A percentile compares a stretch with the other conserved stretches of the same genome.
These are phyloP conservation scores for Aurelia sp. DNA, from an alignment of 30 jellyfish, hydroid and myxozoan species.

Conservation along the genomic window DNA sequence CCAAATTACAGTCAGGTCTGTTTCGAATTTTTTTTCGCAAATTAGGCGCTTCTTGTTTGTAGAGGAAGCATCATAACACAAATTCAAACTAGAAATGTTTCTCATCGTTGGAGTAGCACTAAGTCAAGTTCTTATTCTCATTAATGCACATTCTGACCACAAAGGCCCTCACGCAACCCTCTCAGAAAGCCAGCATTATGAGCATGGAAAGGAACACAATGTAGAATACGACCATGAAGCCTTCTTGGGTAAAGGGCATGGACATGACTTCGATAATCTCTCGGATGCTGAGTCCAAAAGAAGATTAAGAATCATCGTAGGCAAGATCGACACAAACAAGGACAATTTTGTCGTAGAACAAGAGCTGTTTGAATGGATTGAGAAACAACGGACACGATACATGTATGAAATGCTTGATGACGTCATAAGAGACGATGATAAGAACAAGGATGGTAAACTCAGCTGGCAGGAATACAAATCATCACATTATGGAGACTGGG, in stretches of 20 bases:
- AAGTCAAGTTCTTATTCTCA: neutral
- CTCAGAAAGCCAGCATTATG: conserved; percentile 86
- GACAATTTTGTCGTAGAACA: conserved; percentile 61
- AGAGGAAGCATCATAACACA: neutral
- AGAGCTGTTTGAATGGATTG: conserved; percentile 91
- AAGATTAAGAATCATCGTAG: conserved; percentile 70
- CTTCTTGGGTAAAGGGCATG: conserved; percentile 93
- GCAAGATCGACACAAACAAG: conserved; percentile 72
- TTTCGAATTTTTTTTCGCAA: too few species aligned
- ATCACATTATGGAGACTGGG: conserved; percentile 96
- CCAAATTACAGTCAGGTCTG: too few species aligned
- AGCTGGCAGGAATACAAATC: conserved; percentile 88
- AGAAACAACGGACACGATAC: conserved; percentile 86
- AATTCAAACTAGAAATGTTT: neutral
- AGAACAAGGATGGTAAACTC: conserved; percentile 76
- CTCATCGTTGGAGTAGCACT: neutral
- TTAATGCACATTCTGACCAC: conserved; percentile 59
- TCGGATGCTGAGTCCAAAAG: conserved; percentile 86
- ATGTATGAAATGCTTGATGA: conserved; percentile 94
- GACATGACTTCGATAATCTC: conserved; percentile 88
- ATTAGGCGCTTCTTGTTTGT: neutral
- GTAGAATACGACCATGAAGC: conserved; percentile 95
- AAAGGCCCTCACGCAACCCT: conserved; percentile 62
- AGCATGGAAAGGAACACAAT: conserved; percentile 73
- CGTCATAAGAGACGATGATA: conserved; percentile 80